Conservation (phyloP, 2,797 vertebrate species). For the Gymnothorax reevesii region DNA sequence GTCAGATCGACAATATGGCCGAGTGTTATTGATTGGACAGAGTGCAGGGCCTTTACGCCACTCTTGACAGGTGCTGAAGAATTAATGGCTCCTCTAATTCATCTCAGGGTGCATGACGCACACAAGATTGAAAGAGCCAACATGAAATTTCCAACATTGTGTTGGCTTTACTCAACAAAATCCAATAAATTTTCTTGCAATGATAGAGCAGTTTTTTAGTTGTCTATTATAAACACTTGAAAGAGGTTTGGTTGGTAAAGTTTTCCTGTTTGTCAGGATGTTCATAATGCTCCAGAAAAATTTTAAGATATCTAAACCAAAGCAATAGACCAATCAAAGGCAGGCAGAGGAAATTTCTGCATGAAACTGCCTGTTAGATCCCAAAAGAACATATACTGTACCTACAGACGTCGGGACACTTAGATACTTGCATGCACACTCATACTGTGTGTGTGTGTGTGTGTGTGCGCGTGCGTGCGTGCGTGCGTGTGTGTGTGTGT, state of each 20-base stretch:
- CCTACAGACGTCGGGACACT: neutral
- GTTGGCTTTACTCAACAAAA: neutral
- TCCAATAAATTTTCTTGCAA: neutral
- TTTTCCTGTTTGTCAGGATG: neutral
- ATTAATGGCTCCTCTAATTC: conserved; percentile 21
- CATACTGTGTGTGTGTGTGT: neutral
- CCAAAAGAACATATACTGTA: neutral
- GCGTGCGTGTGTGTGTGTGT: no score
- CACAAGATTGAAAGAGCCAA: neutral
- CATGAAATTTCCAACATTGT: neutral
- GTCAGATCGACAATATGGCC: conserved; percentile 8
- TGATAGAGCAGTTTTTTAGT: neutral
- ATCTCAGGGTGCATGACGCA: conserved; percentile 1
- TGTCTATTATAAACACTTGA: neutral
- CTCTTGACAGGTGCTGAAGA: conserved; percentile 7
- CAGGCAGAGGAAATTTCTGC: neutral
- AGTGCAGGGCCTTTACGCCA: conserved; percentile 15
- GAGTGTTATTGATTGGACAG: conserved; percentile 22
- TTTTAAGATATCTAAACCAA: neutral
- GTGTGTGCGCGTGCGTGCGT: neutral
- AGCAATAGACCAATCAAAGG: neutral
- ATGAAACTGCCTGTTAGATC: neutral
- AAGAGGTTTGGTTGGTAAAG: neutral
- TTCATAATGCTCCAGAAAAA: neutral
- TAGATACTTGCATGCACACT: neutral